Evolutionary conservation across 1,140 invertebrate species (phyloP).

Genomic region (Odontomachus brunneus): DNA sequence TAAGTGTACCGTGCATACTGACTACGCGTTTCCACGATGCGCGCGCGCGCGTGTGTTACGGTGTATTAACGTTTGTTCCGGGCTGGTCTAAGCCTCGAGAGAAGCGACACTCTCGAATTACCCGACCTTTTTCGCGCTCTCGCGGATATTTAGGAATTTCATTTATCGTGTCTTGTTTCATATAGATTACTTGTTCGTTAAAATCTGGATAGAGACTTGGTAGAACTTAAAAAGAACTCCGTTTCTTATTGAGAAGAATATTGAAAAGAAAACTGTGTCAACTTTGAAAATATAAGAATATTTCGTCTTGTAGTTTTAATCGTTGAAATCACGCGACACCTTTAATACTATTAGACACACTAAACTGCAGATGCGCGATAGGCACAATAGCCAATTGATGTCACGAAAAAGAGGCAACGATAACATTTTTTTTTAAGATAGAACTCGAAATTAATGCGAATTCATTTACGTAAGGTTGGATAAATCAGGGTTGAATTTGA

Average conservation of each 20-base stretch:
- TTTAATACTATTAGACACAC: no score
- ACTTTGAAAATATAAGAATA: no score
- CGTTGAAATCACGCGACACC: no score
- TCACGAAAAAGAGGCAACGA: not conserved
- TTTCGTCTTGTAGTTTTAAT: no score
- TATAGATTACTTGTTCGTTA: no score
- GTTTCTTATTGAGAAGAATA: no score
- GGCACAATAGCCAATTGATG: no score
- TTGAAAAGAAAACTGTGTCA: no score
- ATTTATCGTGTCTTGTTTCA: not conserved
- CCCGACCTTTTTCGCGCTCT: not conserved
- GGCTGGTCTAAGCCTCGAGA: constrained; percentile 22
- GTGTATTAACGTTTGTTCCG: constrained; percentile 64
- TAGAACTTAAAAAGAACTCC: no score
- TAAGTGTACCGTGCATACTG: constrained; percentile 67
- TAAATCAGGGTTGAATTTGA: constrained; percentile 1
- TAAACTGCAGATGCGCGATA: no score
- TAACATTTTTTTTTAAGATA: not conserved
- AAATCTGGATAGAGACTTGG: not conserved
- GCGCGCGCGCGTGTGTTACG: constrained; percentile 66
- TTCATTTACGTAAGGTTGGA: not conserved
- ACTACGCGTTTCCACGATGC: constrained; percentile 72
- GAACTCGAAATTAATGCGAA: constrained; percentile 9
- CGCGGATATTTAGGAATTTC: not conserved
- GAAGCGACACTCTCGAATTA: constrained; percentile 2